These are phyloP conservation scores for Ellobius talpinus DNA, from an alignment of 2,113 vertebrate genomes.

Conservation along the genomic window DNA sequence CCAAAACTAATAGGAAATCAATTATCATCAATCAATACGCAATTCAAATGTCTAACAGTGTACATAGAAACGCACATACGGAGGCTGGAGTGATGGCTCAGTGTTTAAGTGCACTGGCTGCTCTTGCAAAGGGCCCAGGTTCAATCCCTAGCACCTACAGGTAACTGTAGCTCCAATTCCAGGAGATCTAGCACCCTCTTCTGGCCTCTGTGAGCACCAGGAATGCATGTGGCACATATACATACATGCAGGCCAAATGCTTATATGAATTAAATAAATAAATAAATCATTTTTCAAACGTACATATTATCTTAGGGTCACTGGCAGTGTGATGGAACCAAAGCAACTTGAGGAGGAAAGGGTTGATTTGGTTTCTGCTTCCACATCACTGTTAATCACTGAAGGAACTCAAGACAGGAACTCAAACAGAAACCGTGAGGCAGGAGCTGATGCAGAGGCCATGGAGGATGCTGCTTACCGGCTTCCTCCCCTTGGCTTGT, in stretches of 20 bases:
- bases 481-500: neutral
- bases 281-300: neutral
- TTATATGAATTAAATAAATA: neutral
- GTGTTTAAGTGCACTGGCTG: neutral
- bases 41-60: neutral
- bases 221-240: neutral
- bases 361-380: neutral
- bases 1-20: conserved; percentile 8
- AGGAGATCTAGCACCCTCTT: neutral
- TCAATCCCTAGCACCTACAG: neutral
- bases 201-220: neutral
- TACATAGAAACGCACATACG: neutral
- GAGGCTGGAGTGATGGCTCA: neutral
- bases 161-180: neutral
- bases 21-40: neutral
- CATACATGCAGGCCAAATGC: too few species aligned
- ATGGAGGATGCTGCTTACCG: neutral
- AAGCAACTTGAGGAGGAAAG: neutral
- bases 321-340: neutral
- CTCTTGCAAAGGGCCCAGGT: neutral
- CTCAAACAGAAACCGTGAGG: neutral
- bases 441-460: neutral
- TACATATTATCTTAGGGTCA: neutral
- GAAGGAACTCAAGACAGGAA: neutral
- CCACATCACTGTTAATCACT: neutral